Evolutionary conservation across 2,888 invertebrate species (phyloP).

Genomic region (Ophraella communa): DNA sequence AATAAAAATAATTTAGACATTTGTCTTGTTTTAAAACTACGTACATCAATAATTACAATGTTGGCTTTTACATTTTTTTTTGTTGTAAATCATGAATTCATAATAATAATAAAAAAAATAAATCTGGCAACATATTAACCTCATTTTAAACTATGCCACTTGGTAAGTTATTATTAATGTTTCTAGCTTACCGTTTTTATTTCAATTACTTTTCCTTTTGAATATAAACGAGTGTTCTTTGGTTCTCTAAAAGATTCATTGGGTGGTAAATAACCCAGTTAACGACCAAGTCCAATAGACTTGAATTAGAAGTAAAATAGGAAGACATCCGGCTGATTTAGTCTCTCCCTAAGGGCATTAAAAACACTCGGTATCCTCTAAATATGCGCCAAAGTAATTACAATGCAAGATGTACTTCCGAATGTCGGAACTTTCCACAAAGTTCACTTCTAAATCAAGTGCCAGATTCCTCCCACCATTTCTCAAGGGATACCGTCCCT

Average conservation of each 20-base stretch:
- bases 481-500: slow-evolving; percentile 42
- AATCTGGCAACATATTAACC: no score
- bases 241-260: slow-evolving; percentile 38
- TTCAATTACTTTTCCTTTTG: not conserved
- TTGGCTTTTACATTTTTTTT: no score
- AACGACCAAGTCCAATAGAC: slow-evolving; percentile 47
- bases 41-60: no score
- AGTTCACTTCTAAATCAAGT: slow-evolving; percentile 51
- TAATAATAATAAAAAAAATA: no score
- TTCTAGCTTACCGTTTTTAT: no score
- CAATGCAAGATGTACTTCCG: slow-evolving; percentile 52
- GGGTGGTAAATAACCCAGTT: slow-evolving; percentile 32
- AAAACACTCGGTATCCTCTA: slow-evolving; percentile 57
- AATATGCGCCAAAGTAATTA: slow-evolving; percentile 57
- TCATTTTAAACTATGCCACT: no score
- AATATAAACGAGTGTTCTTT: slow-evolving; percentile 5
- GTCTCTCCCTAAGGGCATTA: slow-evolving; percentile 54
- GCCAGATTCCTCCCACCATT: slow-evolving; percentile 41
- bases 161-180: no score
- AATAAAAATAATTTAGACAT: no score
- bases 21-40: no score
- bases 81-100: no score
- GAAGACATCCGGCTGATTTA: slow-evolving; percentile 55
- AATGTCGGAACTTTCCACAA: slow-evolving; percentile 50
- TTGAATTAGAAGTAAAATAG: slow-evolving; percentile 55